Evolutionary conservation across 2,888 invertebrate genomes (phyloP).

Genomic region (Taphrorychus bicolor): DNA sequence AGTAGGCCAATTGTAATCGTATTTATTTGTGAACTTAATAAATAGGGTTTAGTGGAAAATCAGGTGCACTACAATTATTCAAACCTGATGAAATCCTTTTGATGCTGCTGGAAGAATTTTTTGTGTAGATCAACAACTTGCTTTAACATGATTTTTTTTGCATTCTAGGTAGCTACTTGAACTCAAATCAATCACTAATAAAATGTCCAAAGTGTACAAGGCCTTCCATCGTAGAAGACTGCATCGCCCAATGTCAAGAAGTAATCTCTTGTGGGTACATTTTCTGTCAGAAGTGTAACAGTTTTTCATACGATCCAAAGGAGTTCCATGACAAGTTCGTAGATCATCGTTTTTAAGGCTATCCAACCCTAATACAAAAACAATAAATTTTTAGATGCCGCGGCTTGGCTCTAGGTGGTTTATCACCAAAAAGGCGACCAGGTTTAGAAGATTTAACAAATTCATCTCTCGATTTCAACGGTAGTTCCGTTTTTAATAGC

Average conservation of each 20-base stretch:
- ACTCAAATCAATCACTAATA: constrained; percentile 50
- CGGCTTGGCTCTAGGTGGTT: constrained; percentile 20
- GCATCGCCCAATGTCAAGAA: constrained; percentile 54
- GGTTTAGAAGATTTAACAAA: constrained; percentile 32
- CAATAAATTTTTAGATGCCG: constrained; percentile 27
- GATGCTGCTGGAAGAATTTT: too few species aligned
- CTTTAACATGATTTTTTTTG: too few species aligned
- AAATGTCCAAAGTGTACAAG: constrained; percentile 53
- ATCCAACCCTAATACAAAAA: too few species aligned
- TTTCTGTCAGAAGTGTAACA: constrained; percentile 53
- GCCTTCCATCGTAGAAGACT: constrained; percentile 53
- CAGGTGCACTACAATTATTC: too few species aligned
- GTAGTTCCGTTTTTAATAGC: constrained; percentile 31
- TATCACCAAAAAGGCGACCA: constrained; percentile 8
- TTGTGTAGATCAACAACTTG: too few species aligned
- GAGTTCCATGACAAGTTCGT: constrained; percentile 53
- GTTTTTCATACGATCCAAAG: constrained; percentile 52
- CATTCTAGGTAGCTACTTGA: constrained; percentile 44
- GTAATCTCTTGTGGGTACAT: constrained; percentile 53
- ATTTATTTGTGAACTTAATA: too few species aligned
- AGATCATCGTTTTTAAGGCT: not conserved
- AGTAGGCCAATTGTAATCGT: too few species aligned
- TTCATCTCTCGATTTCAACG: constrained; percentile 25
- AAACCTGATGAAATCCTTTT: too few species aligned
- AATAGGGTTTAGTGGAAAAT: too few species aligned